Conservation (phyloP, 2,113 vertebrate species). For the Chunga burmeisteri region DNA sequence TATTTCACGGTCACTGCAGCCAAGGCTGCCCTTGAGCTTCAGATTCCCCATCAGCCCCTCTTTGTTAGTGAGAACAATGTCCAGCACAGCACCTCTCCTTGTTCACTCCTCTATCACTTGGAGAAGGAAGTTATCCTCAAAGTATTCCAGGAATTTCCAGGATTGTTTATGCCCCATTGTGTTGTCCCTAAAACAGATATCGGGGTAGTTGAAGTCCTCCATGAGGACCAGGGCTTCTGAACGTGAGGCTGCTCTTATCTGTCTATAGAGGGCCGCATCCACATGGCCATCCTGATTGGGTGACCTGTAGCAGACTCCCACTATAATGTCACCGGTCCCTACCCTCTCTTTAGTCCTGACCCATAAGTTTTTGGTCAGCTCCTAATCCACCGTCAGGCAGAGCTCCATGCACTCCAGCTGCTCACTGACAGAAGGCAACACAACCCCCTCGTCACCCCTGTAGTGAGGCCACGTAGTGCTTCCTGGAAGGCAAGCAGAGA, state of each 20-base stretch:
- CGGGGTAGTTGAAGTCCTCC: too few species aligned
- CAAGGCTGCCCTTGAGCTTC: too few species aligned
- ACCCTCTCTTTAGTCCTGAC: neutral
- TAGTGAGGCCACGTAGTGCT: neutral
- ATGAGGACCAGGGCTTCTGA: neutral
- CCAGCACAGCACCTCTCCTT: neutral
- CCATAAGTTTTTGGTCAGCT: too few species aligned
- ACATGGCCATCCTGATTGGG: rapidly evolving
- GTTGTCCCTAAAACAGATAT: neutral
- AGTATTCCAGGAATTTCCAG: neutral
- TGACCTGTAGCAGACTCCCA: neutral
- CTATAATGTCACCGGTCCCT: neutral
- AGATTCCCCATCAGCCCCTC: too few species aligned
- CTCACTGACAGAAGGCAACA: too few species aligned
- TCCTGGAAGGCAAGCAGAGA: neutral
- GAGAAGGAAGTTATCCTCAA: neutral
- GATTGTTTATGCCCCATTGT: neutral
- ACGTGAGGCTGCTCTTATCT: neutral
- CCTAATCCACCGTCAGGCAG: too few species aligned
- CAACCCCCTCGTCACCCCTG: neutral
- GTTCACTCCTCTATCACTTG: neutral
- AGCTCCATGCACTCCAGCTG: too few species aligned
- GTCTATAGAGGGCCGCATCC: neutral
- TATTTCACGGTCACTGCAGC: too few species aligned
- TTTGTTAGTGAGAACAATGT: neutral